Base-by-base conservation (phyloP, 2,888 invertebrate species). In the Dynastes hyllus region DNA sequence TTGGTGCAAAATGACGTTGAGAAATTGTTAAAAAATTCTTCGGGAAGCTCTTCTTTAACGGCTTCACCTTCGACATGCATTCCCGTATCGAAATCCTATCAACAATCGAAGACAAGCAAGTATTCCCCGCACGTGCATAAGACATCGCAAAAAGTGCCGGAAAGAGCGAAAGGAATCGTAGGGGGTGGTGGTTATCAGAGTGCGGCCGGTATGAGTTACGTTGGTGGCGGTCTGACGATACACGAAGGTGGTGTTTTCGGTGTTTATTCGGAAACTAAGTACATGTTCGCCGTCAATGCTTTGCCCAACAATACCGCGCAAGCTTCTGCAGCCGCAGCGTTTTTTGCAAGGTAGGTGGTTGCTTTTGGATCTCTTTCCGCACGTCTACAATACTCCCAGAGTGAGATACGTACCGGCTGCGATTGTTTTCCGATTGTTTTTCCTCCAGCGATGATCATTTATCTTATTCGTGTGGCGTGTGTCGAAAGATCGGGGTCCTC, bases 341-440 rank as follows among this genome's bases (percentile, higher is more conserved):
- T 92, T 88, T 92, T 92, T 85, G 92, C 92, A 86, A 91, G 92
- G 92, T 92, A 86, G 89, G 90, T 86, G 89, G 90, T 86, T 75
- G 65, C 69, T 51, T 29, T 51, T 53, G 51, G 51, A 22, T 51
- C 5, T 22, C 16, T 32, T 58, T 58, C n/a, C 9, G 37, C 37
- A 11, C 45, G 45, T 45, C 45, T 8, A 45, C 45, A 45, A 45
- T 11, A 11, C 8, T 45, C 45, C 11, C 45, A 11, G 45, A 45
- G 45, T 45, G 45, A 45, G 45, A 58, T 55, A 55, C 37, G 71
- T 71, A 55, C 55, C 32, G 55, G 55, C 11, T 11, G 22, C 61
- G 22, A 55, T 55, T 16, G 71, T 40, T 71, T 71, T 71, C 37
- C 55, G 71, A 75, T 75, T 75, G 61, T 75, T 75, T 75, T 61